Evolutionary conservation across 2,797 vertebrate species (phyloP).

Genomic region (Pseudotriccus pelzelni): DNA sequence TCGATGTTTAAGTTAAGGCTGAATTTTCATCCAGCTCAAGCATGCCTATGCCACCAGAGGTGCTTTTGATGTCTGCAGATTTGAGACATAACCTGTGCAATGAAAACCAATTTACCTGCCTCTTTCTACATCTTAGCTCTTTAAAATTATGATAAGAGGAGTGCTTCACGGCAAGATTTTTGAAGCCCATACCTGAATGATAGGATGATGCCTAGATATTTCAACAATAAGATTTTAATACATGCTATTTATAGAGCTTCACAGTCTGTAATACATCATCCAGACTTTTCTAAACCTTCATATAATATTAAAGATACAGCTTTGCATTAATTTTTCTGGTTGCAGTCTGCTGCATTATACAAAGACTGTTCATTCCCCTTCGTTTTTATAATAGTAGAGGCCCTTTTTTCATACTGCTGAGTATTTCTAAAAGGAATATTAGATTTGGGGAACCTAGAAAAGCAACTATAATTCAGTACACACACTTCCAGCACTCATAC

Average conservation of each 20-base stretch:
- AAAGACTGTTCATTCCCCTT: background rate
- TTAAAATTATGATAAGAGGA: background rate
- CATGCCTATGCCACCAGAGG: background rate
- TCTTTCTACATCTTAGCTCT: background rate
- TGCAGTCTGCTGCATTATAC: background rate
- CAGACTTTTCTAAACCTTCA: background rate
- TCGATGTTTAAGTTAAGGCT: background rate
- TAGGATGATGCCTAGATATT: background rate
- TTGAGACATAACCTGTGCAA: background rate
- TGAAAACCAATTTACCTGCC: background rate
- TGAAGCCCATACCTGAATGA: background rate
- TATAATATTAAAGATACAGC: background rate
- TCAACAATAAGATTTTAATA: background rate
- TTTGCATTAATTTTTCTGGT: background rate
- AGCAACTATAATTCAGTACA: background rate
- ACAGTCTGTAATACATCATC: background rate
- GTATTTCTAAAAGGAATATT: background rate
- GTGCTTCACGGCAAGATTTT: background rate
- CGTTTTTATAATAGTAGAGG: background rate
- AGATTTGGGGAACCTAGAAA: background rate
- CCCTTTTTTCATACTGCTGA: background rate
- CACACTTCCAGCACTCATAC: background rate
- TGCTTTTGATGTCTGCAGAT: background rate
- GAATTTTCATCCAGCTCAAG: background rate
- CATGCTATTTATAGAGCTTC: background rate